Evolutionary conservation across 2,888 invertebrate species (phyloP).

Genomic region (Beris morrisii): DNA sequence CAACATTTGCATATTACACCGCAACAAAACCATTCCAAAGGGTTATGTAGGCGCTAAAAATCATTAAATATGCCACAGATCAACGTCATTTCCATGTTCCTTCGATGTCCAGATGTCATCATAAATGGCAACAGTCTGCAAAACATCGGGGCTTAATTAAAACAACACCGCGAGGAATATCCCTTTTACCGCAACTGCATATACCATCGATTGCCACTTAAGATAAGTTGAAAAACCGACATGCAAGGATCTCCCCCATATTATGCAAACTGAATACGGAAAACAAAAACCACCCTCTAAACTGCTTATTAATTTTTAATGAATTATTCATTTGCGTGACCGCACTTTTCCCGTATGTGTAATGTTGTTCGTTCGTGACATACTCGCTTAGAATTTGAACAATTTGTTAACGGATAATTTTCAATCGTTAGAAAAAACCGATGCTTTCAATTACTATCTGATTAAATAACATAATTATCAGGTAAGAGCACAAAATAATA

Average conservation of each 20-base stretch:
- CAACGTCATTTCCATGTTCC: too few relatives aligned
- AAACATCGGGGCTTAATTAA: slow-evolving; percentile 23
- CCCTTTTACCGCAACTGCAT: not conserved
- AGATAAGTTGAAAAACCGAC: slow-evolving; percentile 10
- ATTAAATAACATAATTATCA: too few relatives aligned
- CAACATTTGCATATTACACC: slow-evolving; percentile 23
- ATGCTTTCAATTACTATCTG: not conserved
- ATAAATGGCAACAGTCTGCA: too few relatives aligned
- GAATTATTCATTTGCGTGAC: slow-evolving; percentile 34
- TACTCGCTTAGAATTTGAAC: not conserved
- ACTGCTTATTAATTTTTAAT: slow-evolving; percentile 23
- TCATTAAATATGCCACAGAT: slow-evolving; percentile 10
- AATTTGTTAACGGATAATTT: slow-evolving; percentile 24
- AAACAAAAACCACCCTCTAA: slow-evolving; percentile 17
- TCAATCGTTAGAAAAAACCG: not conserved
- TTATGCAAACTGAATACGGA: not conserved
- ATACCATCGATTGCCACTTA: slow-evolving; percentile 18
- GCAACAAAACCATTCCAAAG: not conserved
- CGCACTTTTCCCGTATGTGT: slow-evolving; percentile 2
- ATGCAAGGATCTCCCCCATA: slow-evolving; percentile 9
- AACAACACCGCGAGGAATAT: slow-evolving; percentile 6
- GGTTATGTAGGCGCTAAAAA: slow-evolving; percentile 27
- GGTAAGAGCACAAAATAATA: too few relatives aligned
- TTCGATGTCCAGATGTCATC: too few relatives aligned
- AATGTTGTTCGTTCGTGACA: not conserved